Evolutionary conservation across 2,113 vertebrate genomes (phyloP).

Genomic region (Monarcha castaneiventris): DNA sequence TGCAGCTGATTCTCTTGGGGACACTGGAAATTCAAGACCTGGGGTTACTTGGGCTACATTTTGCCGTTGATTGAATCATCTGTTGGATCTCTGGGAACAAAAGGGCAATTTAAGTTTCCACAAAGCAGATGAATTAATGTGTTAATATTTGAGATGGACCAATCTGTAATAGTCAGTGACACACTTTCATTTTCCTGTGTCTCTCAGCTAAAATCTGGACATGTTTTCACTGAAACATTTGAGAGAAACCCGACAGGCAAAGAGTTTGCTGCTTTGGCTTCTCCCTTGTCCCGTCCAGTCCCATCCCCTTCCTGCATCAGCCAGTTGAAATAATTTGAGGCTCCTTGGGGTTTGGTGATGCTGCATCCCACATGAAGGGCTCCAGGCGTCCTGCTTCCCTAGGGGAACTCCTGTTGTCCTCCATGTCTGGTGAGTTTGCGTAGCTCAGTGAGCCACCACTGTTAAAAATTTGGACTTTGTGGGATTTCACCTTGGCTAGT

Average conservation of each 20-base stretch:
- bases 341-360: no score
- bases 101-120: neutral
- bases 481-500: neutral
- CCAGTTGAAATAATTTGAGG: neutral
- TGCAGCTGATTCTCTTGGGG: neutral
- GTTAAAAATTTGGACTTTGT: no score
- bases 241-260: neutral
- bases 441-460: neutral
- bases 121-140: neutral
- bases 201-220: neutral
- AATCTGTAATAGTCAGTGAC: neutral
- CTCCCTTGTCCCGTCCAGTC: neutral
- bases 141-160: neutral
- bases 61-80: neutral
- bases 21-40: neutral
- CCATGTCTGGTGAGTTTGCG: neutral
- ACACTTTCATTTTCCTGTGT: neutral
- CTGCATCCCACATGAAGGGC: fast-evolving
- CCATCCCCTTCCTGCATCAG: neutral
- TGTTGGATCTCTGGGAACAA: neutral
- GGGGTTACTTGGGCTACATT: neutral
- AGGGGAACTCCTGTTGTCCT: neutral
- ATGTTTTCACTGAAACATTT: neutral
- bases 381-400: neutral
- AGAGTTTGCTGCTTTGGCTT: neutral